Percentiles rank a stretch among this genome's conserved stretches.
phyloP scores from a whole-genome alignment of 1,140 invertebrate species.

The Notospermus geniculatus region DNA sequence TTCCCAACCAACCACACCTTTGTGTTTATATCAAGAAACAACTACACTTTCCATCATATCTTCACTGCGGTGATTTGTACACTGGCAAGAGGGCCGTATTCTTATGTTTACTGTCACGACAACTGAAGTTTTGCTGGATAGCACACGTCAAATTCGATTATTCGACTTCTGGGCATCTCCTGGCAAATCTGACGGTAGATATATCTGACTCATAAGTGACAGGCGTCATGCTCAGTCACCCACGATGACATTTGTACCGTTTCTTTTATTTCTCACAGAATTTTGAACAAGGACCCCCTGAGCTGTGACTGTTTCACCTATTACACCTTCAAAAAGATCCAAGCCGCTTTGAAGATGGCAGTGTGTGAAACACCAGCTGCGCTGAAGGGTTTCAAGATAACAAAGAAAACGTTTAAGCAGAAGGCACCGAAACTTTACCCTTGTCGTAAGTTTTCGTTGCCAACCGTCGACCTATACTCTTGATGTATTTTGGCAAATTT shows the following conservation, averaged over 20 bases:
- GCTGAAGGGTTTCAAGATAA: constrained; percentile 15
- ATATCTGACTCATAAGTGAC: too few species aligned
- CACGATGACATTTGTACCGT: too few species aligned
- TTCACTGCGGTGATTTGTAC: too few species aligned
- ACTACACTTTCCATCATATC: too few species aligned
- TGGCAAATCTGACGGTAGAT: too few species aligned
- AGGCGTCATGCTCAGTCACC: too few species aligned
- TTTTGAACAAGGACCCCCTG: constrained; percentile 17
- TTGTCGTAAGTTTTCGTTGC: constrained; percentile 18
- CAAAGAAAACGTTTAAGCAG: not conserved
- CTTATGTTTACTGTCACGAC: too few species aligned
- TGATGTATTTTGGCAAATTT: constrained; percentile 4
- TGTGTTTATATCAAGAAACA: not conserved
- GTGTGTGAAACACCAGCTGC: constrained; percentile 17
- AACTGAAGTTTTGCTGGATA: too few species aligned
- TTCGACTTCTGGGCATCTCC: too few species aligned
- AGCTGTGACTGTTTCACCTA: constrained; percentile 26
- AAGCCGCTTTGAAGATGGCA: constrained; percentile 14
- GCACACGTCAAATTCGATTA: too few species aligned
- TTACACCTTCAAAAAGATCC: constrained; percentile 16
- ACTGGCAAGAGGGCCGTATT: too few species aligned
- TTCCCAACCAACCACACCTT: too few species aligned
- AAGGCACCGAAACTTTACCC: constrained; percentile 18
- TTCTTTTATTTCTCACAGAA: constrained; percentile 14
- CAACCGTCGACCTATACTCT: constrained; percentile 18